phyloP scores from a whole-genome alignment of 2,888 invertebrate genomes.

The Tubulanus polymorphus region DNA sequence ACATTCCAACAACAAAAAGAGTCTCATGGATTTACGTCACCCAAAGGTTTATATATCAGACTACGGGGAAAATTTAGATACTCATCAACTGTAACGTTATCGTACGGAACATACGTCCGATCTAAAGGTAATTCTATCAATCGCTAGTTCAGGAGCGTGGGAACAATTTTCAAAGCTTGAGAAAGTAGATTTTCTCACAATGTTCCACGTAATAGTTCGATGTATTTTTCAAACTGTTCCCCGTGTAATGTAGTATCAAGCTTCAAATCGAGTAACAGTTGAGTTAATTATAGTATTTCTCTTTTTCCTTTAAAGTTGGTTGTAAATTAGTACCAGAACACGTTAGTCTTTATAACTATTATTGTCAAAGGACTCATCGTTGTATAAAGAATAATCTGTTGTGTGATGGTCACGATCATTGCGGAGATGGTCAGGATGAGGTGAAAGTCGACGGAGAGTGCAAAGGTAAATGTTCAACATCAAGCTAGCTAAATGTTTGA shows the following conservation, averaged over 20 bases:
- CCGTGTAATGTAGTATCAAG: too few species aligned
- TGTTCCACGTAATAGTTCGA: too few species aligned
- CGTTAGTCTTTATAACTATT: too few species aligned
- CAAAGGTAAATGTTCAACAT: constrained; percentile 1
- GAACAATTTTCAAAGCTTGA: too few species aligned
- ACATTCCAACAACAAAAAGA: not conserved
- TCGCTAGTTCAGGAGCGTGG: too few species aligned
- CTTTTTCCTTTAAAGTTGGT: not conserved
- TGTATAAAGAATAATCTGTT: not conserved
- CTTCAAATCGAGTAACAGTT: too few species aligned
- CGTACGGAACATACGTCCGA: not conserved
- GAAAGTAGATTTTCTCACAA: too few species aligned
- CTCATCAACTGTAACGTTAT: not conserved
- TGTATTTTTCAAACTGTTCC: too few species aligned
- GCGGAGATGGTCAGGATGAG: not conserved
- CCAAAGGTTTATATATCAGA: not conserved
- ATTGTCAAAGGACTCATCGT: not conserved
- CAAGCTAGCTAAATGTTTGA: too few species aligned
- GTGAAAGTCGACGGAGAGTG: not conserved
- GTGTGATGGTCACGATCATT: not conserved
- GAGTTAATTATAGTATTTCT: too few species aligned
- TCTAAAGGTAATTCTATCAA: not conserved
- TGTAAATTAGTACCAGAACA: not conserved
- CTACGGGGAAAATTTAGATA: not conserved
- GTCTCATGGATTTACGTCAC: not conserved